phyloP scores from a whole-genome alignment of 2,113 vertebrate species.

The Physeter macrocephalus region DNA sequence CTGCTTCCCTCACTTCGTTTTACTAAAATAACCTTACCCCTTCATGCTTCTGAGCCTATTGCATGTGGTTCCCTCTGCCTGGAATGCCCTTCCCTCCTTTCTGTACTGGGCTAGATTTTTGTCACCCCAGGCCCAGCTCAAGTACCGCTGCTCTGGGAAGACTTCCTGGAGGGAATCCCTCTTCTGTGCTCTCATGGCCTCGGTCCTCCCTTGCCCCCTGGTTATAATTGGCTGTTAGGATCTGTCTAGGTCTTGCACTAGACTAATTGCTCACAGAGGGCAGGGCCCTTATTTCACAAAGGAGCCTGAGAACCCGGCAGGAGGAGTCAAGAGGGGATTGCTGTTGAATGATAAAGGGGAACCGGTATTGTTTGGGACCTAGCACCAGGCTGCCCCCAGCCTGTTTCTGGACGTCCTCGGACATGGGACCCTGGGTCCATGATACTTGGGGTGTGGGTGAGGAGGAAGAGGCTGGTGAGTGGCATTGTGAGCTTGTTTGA shows the following conservation, averaged over 20 bases:
- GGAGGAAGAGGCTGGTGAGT: background rate
- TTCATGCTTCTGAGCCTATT: background rate
- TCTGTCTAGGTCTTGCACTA: background rate
- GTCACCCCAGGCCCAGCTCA: background rate
- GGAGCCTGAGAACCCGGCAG: background rate
- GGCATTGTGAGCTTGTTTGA: background rate
- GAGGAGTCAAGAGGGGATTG: background rate
- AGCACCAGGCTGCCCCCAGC: background rate
- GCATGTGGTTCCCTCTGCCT: background rate
- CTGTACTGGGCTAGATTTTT: background rate
- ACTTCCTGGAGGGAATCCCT: background rate
- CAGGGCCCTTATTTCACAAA: background rate
- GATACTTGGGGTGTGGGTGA: background rate
- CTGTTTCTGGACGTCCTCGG: background rate
- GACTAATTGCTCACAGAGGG: background rate
- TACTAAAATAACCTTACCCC: background rate
- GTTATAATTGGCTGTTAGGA: background rate
- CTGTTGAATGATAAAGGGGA: background rate
- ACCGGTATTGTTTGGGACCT: background rate
- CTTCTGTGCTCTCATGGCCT: background rate
- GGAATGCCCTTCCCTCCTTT: background rate
- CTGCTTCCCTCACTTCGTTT: background rate
- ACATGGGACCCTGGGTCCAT: background rate
- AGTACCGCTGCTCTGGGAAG: background rate
- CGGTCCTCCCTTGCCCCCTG: background rate